A percentile compares a stretch with the other conserved stretches of the same genome.
phyloP scores from a whole-genome alignment of 2,888 invertebrate species.

The Amphiduros pacificus region DNA sequence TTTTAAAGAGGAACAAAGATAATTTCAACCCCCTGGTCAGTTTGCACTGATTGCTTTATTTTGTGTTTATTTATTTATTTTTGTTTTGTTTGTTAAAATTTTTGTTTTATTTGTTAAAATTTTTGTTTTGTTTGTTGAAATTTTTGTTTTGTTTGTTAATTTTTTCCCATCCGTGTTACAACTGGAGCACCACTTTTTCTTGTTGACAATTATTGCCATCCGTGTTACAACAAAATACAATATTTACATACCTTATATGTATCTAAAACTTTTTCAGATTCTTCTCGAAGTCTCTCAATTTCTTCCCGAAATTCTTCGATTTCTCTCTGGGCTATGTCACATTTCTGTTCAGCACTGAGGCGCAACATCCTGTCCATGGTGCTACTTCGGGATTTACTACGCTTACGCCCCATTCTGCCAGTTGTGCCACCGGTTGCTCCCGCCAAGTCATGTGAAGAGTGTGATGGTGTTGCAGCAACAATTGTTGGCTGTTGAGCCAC shows the following conservation, averaged over 20 bases:
- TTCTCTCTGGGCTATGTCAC: slow-evolving; percentile 59
- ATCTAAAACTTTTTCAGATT: slow-evolving; percentile 57
- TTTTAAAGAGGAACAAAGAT: too few relatives aligned
- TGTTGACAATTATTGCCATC: too few relatives aligned
- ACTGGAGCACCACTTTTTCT: too few relatives aligned
- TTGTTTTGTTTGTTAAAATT: too few relatives aligned
- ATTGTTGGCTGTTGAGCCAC: slow-evolving; percentile 16
- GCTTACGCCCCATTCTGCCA: slow-evolving; percentile 38
- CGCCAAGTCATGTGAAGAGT: slow-evolving; percentile 36
- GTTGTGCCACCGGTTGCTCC: slow-evolving; percentile 6
- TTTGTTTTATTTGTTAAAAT: too few relatives aligned
- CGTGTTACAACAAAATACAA: too few relatives aligned
- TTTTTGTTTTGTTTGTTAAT: too few relatives aligned
- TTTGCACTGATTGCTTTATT: too few relatives aligned
- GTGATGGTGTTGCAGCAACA: slow-evolving; percentile 36
- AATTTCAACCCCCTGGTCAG: too few relatives aligned
- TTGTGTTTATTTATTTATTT: too few relatives aligned
- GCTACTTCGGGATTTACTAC: slow-evolving; percentile 54
- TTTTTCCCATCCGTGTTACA: too few relatives aligned
- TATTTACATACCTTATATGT: slow-evolving; percentile 49
- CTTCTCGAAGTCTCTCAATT: slow-evolving; percentile 51
- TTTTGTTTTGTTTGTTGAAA: too few relatives aligned
- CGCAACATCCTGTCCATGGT: slow-evolving; percentile 50
- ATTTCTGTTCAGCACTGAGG: slow-evolving; percentile 58
- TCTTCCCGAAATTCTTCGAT: slow-evolving; percentile 57